phyloP scores from a whole-genome alignment of 2,888 invertebrate genomes.

The Erebia ligea region DNA sequence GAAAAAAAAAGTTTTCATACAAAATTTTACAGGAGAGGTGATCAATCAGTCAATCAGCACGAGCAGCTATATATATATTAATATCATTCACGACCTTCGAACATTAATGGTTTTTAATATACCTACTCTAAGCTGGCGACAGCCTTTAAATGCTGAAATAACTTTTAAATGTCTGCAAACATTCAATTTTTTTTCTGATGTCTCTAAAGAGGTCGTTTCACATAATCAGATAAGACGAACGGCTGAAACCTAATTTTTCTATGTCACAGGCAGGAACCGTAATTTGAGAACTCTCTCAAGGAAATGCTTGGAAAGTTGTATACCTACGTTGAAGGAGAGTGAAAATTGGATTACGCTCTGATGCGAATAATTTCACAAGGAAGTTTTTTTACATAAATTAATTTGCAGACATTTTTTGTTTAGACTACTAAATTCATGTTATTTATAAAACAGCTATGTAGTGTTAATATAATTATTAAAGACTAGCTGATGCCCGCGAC shows the following conservation, averaged over 20 bases:
- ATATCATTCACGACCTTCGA: no score
- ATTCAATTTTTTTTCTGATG: not conserved
- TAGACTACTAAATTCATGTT: not conserved
- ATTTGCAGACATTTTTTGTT: not conserved
- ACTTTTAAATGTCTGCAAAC: no score
- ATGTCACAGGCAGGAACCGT: slow-evolving; percentile 37
- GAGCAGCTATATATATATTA: no score
- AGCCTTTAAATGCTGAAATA: no score
- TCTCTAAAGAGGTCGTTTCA: slow-evolving; percentile 1
- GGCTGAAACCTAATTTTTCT: slow-evolving; percentile 35
- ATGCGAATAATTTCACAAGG: slow-evolving; percentile 21
- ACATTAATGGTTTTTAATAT: no score
- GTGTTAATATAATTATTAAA: not conserved
- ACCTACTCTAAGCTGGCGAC: no score
- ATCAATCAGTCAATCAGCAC: no score
- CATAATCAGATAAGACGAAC: slow-evolving; percentile 21
- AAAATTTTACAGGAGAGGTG: no score
- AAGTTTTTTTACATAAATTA: not conserved
- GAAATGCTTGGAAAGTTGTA: slow-evolving; percentile 32
- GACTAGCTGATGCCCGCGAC: no score
- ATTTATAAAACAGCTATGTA: not conserved
- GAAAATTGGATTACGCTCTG: slow-evolving; percentile 35
- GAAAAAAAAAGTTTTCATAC: no score
- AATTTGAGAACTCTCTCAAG: slow-evolving; percentile 36
- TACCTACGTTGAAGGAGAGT: slow-evolving; percentile 30